Evolutionary conservation across 92 coral and sea anemone genomes (phyloP), one percentile per base, ranked within the genome.

Genomic region (Actinostola sp.): DNA sequence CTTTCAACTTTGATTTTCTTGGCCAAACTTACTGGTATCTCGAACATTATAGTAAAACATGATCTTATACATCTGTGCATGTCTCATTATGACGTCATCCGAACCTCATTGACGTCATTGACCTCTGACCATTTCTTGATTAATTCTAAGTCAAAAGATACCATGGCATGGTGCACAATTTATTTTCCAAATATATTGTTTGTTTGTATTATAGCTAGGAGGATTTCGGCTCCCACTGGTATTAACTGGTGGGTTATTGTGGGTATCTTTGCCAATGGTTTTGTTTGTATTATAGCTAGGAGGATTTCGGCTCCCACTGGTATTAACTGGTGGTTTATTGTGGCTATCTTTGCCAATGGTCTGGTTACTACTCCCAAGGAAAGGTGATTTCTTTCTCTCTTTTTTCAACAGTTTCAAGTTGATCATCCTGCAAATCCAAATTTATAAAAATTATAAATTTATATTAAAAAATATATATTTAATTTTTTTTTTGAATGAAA

Each of bases 261-360:
- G 88, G 41, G 26, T 89, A 41, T 49, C 3, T 15, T 49, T 49
- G 4, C 19, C 19, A 49, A 49, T 16, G 6, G 1, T 20, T 53
- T 13, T 60, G 3, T 36, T 60, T 1, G 3, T 38, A 8, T 70
- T 80, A 19, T 68, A 92, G 97, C 74, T 54, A 33, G 97, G 97
- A 26, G 95, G 97, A 34, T 92, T 89, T 59, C 86, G 77, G 46
- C 83, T 86, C 11, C 97, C 97, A 0, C 87, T 92, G 25, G 68
- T 92, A 46, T 94, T 92, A 31, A 67, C 87, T 63, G 95, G 92
- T 14, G 71, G 85, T n/a, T 41, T 86, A 0, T 73, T 89, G 17
- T 45, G 89, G 49, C n/a, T 87, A 45, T 78, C 89, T 45, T 32
- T 92, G 3, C 97, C 92, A 1, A 62, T 88, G 36, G 83, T 78